Percentiles rank a stretch among this genome's conserved stretches.
These are phyloP conservation scores for Brachionus angularis DNA, from an alignment of 1,140 invertebrate species.

Conservation along the genomic window DNA sequence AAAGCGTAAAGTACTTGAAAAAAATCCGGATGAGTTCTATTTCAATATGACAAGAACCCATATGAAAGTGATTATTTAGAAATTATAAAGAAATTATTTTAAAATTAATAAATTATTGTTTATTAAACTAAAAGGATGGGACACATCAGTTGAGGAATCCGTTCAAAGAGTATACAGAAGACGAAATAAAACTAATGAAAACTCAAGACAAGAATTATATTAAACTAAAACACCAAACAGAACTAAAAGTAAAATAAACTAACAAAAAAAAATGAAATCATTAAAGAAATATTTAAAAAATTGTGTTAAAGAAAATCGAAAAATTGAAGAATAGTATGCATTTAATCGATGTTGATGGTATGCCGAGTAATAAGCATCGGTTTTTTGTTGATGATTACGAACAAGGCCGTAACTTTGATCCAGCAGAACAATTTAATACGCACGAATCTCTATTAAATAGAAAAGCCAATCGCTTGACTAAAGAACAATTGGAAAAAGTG, in stretches of 20 bases:
- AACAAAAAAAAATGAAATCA: neutral
- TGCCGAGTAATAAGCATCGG: conserved; percentile 70
- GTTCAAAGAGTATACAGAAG: conserved; percentile 69
- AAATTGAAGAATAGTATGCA: conserved; percentile 76
- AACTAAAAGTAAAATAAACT: conserved; percentile 64
- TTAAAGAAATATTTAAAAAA: neutral
- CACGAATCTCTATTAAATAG: conserved; percentile 68
- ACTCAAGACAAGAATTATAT: conserved; percentile 87
- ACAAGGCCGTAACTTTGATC: conserved; percentile 67
- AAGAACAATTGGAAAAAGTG: conserved; percentile 62
- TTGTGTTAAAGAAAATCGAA: conserved; percentile 68
- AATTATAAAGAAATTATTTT: neutral
- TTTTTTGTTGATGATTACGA: conserved; percentile 73
- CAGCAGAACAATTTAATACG: conserved; percentile 70
- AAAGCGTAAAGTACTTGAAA: conserved; percentile 75
- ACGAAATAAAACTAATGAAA: conserved; percentile 78
- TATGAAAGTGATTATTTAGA: conserved; percentile 61
- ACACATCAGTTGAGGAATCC: conserved; percentile 64
- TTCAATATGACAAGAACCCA: conserved; percentile 94
- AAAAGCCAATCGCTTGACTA: conserved; percentile 67
- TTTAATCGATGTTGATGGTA: conserved; percentile 68
- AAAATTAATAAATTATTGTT: neutral
- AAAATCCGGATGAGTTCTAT: conserved; percentile 97
- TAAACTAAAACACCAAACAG: conserved; percentile 74
- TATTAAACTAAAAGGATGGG: conserved; percentile 58